Evolutionary conservation across 2,888 invertebrate genomes (phyloP).

Genomic region (Monochamus alternatus): DNA sequence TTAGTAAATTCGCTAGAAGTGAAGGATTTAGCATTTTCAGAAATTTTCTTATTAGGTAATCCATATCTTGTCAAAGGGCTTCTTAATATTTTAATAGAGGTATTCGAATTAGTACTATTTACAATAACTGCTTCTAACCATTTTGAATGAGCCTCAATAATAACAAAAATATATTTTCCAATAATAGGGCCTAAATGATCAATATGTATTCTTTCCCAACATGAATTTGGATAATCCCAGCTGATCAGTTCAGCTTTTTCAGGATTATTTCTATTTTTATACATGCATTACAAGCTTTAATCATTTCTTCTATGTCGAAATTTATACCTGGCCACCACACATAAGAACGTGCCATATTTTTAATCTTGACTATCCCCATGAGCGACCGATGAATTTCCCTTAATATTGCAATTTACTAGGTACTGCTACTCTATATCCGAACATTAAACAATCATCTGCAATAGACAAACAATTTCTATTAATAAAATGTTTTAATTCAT

Average conservation of each 20-base stretch:
- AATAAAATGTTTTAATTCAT: not conserved
- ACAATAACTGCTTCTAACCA: slow-evolving; percentile 11
- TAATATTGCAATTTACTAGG: not conserved
- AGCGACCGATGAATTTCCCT: not conserved
- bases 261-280: no score
- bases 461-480: not conserved
- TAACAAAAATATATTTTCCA: slow-evolving; percentile 12
- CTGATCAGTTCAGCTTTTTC: no score
- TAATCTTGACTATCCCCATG: slow-evolving; percentile 7
- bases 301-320: no score
- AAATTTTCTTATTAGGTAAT: no score
- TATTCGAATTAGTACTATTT: not conserved
- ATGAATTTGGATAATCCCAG: no score
- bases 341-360: not conserved
- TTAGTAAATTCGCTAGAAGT: no score
- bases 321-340: no score
- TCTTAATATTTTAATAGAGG: not conserved
- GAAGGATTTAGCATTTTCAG: no score
- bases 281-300: no score
- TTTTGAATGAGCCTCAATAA: slow-evolving; percentile 23
- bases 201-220: no score
- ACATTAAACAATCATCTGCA: slow-evolving; percentile 1
- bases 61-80: not conserved
- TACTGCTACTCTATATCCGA: not conserved
- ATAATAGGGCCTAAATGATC: no score